Evolutionary conservation across 2,113 vertebrate genomes (phyloP), one percentile per base, ranked within the genome.

Genomic region (Pholis gunnellus): DNA sequence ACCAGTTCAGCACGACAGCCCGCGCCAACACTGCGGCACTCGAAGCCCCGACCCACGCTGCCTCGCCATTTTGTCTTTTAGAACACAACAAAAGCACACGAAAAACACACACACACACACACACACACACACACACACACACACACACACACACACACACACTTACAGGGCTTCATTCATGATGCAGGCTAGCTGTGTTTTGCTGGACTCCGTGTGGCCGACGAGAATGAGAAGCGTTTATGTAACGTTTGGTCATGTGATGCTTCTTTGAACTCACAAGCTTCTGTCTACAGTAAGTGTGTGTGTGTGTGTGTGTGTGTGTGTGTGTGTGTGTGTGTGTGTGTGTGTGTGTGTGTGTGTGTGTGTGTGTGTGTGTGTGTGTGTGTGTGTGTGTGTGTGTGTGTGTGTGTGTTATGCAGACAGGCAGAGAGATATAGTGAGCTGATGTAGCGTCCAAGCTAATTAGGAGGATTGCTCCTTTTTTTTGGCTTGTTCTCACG

Each of bases 381-480:
- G 69, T 74, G 46, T 31, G 65, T 38, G 74, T n/a, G 71, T 22
- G 48, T 27, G 70, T 29, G 68, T n/a, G 54, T 48, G 48, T 18
- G 72, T 9, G 15, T 6, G 17, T 9, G 14, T 22, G 52, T 44
- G 34, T 72, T 75, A 36, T 82, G 79, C 68, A 84, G 83, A 80
- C 69, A 87, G 83, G 71, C 73, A 68, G 75, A 83, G 54, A 82
- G 73, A 88, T 83, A 74, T 78, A 90, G 83, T 66, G 48, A 87
- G 91, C 87, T 92, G 91, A 93, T 85, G 89, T 89, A 85, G 90
- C 83, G 48, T 91, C 91, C 91, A 82, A 89, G 87, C 91, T 94
- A 94, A 96, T 95, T 94, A 95, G 92, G 52, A 80, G 81, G 88
- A 95, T 95, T 95, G 93, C 88, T 91, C 82, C n/a, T n/a, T 92